Percentiles rank a stretch among this genome's conserved stretches.
Evolutionary conservation across 2,797 vertebrate genomes (phyloP).

Genomic region (Thunnus albacares): DNA sequence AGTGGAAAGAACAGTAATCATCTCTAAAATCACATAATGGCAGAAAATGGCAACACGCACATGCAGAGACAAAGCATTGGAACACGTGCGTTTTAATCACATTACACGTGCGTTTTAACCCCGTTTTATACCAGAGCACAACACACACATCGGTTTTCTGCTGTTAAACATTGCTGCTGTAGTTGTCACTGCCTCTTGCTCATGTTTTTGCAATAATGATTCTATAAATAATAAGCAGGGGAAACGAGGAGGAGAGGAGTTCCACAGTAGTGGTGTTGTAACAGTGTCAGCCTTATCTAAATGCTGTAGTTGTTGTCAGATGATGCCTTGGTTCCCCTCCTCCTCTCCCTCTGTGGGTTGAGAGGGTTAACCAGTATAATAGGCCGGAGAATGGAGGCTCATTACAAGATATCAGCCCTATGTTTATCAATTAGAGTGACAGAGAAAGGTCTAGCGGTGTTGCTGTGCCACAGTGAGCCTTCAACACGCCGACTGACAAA

Average conservation of each 20-base stretch:
- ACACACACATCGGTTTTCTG: neutral
- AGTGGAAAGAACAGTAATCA: conserved; percentile 51
- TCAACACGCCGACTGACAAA: conserved; percentile 66
- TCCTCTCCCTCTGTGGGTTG: conserved; percentile 64
- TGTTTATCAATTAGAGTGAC: conserved; percentile 84
- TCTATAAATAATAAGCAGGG: conserved; percentile 49
- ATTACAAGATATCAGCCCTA: conserved; percentile 80
- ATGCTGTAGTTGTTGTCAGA: conserved; percentile 77
- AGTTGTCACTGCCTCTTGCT: neutral
- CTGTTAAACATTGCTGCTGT: conserved; percentile 7
- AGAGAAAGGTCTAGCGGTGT: conserved; percentile 64
- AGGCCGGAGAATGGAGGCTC: conserved; percentile 78
- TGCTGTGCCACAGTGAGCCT: conserved; percentile 54
- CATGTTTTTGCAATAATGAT: conserved; percentile 9
- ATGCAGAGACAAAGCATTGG: conserved; percentile 1
- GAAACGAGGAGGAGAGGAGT: conserved; percentile 23
- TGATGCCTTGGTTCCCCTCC: conserved; percentile 53
- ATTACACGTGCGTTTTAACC: neutral
- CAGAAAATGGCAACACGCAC: conserved; percentile 24
- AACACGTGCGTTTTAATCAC: conserved; percentile 21
- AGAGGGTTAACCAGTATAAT: conserved; percentile 84
- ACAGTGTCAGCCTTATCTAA: conserved; percentile 68
- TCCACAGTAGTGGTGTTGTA: conserved; percentile 45
- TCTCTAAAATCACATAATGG: conserved; percentile 43
- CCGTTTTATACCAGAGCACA: neutral